A percentile compares a stretch with the other conserved stretches of the same genome.
phyloP scores from a whole-genome alignment of 1,140 invertebrate genomes.

The Drosophila willistoni region DNA sequence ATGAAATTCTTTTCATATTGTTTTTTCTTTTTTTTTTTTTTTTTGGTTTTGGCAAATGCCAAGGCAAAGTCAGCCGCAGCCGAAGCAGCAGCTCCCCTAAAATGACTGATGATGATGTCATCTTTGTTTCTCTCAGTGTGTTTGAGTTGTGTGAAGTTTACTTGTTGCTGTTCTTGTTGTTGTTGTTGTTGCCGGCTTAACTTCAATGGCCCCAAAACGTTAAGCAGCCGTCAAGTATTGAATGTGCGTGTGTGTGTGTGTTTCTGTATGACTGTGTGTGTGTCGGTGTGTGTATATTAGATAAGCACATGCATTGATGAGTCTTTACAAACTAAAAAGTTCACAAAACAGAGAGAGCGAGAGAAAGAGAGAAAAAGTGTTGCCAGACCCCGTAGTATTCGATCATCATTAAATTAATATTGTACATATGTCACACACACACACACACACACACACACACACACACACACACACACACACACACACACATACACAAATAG shows the following conservation, averaged over 20 bases:
- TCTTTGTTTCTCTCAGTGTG: slow-evolving; percentile 35
- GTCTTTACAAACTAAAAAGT: slow-evolving; percentile 36
- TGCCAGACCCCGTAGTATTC: slow-evolving; percentile 4
- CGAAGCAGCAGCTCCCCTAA: slow-evolving; percentile 3
- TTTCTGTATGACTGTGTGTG: slow-evolving; percentile 29
- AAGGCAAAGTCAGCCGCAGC: slow-evolving; percentile 12
- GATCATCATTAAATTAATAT: slow-evolving; percentile 12
- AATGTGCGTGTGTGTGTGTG: slow-evolving; percentile 41
- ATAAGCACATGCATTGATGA: slow-evolving; percentile 39
- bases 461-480: background rate
- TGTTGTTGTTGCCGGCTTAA: slow-evolving; percentile 49
- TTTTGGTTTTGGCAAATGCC: slow-evolving; percentile 14
- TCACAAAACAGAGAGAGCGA: slow-evolving; percentile 13
- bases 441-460: background rate
- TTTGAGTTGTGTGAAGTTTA: slow-evolving; percentile 39
- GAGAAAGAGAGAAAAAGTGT: background rate
- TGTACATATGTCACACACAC: background rate
- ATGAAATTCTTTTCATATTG: background rate
- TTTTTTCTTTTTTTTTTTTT: background rate
- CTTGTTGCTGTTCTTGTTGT: slow-evolving; percentile 48
- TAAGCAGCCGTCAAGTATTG: slow-evolving; percentile 22
- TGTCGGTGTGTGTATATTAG: slow-evolving; percentile 8
- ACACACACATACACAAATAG: background rate
- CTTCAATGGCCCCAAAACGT: slow-evolving; percentile 35
- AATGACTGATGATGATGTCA: slow-evolving; percentile 66